These are phyloP conservation scores for Crotophaga sulcirostris DNA, from an alignment of 2,113 vertebrate species.

Conservation along the genomic window DNA sequence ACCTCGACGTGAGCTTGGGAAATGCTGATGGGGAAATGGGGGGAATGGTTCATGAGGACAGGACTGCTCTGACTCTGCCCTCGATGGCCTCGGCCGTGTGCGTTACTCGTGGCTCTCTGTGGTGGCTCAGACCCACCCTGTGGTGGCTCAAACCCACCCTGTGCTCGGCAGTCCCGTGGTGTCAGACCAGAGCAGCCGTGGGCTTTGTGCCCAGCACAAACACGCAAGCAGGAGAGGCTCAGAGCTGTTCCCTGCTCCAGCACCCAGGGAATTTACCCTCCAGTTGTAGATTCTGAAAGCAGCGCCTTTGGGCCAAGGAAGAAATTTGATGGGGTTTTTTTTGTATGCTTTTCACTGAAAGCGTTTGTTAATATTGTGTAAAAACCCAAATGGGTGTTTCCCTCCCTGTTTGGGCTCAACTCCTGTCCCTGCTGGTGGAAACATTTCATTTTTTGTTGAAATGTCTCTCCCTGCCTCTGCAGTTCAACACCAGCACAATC, in stretches of 20 bases:
- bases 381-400: not conserved
- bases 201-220: not conserved
- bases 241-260: not conserved
- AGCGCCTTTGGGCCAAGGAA: not conserved
- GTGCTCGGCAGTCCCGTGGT: rapidly evolving
- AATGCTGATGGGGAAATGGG: rapidly evolving
- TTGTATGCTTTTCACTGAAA: not conserved
- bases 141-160: rapidly evolving
- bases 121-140: not conserved
- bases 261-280: not conserved
- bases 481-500: not conserved
- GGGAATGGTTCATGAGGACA: rapidly evolving
- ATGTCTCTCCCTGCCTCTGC: not conserved
- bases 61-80: rapidly evolving
- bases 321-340: not conserved
- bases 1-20: rapidly evolving
- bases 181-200: not conserved
- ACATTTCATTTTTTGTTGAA: not conserved
- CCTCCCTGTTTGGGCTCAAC: not conserved
- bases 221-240: not conserved
- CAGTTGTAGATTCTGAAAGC: not conserved
- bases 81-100: rapidly evolving
- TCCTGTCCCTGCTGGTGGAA: not conserved
- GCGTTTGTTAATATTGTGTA: not conserved
- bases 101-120: rapidly evolving